Conservation (phyloP, 2,797 vertebrate species). For the Oryzias dopingdopingensis region DNA sequence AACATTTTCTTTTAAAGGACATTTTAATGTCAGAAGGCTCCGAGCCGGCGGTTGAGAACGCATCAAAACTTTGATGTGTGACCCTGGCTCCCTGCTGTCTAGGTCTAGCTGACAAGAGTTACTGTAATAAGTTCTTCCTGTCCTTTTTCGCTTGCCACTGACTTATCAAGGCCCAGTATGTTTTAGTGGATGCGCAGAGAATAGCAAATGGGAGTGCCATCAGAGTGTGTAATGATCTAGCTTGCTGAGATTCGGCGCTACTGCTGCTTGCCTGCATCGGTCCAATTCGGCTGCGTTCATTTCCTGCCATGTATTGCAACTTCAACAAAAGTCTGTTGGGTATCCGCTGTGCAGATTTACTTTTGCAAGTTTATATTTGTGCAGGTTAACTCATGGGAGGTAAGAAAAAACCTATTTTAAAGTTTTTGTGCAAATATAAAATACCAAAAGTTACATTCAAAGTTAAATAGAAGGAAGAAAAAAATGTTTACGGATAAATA, state of each 20-base stretch:
- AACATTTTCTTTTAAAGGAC: not conserved
- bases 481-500: too few species aligned
- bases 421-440: too few species aligned
- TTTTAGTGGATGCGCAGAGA: conserved; percentile 72
- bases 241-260: conserved; percentile 54
- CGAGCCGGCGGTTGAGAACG: conserved; percentile 15
- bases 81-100: conserved; percentile 22
- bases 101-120: conserved; percentile 19
- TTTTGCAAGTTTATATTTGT: conserved; percentile 8
- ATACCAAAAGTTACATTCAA: too few species aligned
- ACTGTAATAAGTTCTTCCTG: conserved; percentile 26
- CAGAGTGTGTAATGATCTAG: conserved; percentile 72
- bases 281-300: conserved; percentile 25
- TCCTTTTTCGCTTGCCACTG: conserved; percentile 23
- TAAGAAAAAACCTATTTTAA: not conserved
- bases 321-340: conserved; percentile 23
- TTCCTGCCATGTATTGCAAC: conserved; percentile 7
- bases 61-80: conserved; percentile 33
- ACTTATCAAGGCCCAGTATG: conserved; percentile 66
- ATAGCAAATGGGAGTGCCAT: conserved; percentile 73
- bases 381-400: conserved; percentile 1
- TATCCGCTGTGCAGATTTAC: conserved; percentile 15
- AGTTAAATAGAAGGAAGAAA: too few species aligned
- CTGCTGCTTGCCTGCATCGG: conserved; percentile 43
- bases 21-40: conserved; percentile 14